These are phyloP conservation scores for Clamator glandarius DNA, from an alignment of 2,797 vertebrate genomes.

Conservation along the genomic window DNA sequence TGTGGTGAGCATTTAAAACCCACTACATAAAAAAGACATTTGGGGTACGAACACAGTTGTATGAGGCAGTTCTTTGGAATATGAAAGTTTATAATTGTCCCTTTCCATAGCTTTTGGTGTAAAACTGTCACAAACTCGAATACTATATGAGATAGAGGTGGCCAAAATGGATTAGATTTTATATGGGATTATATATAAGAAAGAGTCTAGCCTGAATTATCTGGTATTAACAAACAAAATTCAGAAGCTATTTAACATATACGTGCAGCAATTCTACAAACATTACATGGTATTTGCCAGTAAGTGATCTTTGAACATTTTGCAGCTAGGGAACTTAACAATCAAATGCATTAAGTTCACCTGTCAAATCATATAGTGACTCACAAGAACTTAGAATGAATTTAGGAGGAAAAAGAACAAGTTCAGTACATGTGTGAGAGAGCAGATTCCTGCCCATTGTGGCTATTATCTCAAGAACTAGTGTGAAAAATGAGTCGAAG, in stretches of 20 bases:
- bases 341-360: background rate
- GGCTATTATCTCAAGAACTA: background rate
- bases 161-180: slow-evolving; percentile 1
- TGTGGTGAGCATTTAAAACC: background rate
- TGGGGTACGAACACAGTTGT: background rate
- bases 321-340: background rate
- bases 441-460: background rate
- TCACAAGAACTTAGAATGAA: background rate
- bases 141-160: background rate
- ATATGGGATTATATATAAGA: background rate
- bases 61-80: background rate
- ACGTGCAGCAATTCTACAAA: background rate
- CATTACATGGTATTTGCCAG: background rate
- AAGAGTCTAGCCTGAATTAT: background rate
- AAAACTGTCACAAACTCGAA: background rate
- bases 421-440: background rate
- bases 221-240: background rate
- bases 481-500: background rate
- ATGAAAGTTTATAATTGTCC: background rate
- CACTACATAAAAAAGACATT: background rate
- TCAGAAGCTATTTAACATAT: background rate
- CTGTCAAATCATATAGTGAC: background rate
- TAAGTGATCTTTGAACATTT: background rate
- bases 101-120: background rate
- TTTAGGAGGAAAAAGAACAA: background rate